Evolutionary conservation across 2,797 vertebrate genomes (phyloP), one percentile per base, ranked within the genome.

Genomic region (Premnoplex brunnescens): DNA sequence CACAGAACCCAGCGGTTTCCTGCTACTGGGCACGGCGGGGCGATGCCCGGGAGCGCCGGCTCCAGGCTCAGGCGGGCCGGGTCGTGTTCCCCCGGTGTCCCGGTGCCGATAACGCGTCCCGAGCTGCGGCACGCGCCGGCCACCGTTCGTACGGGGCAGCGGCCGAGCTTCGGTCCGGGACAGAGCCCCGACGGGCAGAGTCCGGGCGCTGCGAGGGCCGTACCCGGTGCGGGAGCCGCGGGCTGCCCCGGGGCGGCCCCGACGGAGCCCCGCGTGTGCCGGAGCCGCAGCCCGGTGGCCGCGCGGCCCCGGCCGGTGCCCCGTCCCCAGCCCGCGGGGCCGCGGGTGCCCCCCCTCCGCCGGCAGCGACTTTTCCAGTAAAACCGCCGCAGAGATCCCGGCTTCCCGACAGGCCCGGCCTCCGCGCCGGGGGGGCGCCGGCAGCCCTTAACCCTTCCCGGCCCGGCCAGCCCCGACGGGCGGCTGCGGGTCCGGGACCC

Each of bases 281-380:
- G 48, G 2, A 14, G 56, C 44, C 44, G 27, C 20, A 15, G 43
- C 60, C 9, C 60, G 44, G 52, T 19, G 71, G 11, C 52, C 44
- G 60, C 52, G 64, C 10, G 41, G 48, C 21, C 58, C 85, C 26
- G 36, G 39, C 51, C n/a, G 74, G 34, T 58, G 32, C 54, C 83
- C 97, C 95, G 89, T 91, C 55, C 91, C 91, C 91, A 95, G 97
- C 97, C 96, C 94, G 97, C 77, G 95, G 94, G 87, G 97, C 97
- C 96, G 96, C 96, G 97, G 97, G 96, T 95, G 96, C 97, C 97
- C 94, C 96, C 97, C 97, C 96, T 97, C 97, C 96, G 93, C 87
- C 97, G 90, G 96, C 97, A 96, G 93, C 97, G 96, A 97, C 97
- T 97, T 98, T 98, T 98, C 98, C 98, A 98, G 98, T 97, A 98